Conservation (phyloP, 2,113 vertebrate species). For the Chamaetylas fuelleborni region DNA sequence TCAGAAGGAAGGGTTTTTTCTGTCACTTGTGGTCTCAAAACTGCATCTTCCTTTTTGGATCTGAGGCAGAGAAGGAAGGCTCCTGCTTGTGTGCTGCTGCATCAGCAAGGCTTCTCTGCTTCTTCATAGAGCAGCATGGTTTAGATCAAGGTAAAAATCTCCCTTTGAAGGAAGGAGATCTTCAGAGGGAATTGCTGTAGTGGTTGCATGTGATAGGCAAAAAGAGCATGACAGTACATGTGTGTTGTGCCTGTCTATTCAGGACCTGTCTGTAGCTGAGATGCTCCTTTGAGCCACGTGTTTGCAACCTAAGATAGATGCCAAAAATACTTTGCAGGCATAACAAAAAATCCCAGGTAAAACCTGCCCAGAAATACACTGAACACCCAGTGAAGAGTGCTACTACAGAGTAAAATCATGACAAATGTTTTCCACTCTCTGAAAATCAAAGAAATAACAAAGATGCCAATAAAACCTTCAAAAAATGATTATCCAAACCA, state of each 20-base stretch:
- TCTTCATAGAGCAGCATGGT: background rate
- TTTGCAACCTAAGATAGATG: background rate
- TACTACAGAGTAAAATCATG: background rate
- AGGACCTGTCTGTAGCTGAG: background rate
- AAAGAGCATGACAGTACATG: accelerated
- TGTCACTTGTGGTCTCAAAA: background rate
- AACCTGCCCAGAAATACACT: background rate
- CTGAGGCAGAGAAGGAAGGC: background rate
- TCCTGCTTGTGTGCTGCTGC: background rate
- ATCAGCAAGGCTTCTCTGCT: background rate
- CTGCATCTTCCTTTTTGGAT: background rate
- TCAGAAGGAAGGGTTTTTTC: background rate
- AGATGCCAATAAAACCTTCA: background rate
- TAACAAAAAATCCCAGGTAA: background rate
- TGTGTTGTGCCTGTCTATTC: background rate
- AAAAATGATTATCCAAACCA: background rate
- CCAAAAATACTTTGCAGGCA: background rate
- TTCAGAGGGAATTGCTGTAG: background rate
- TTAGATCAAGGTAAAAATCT: background rate
- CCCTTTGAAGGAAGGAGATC: background rate
- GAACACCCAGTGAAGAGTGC: background rate
- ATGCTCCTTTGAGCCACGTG: background rate
- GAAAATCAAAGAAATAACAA: background rate
- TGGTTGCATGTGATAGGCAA: background rate
- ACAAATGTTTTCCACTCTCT: background rate